Base-by-base conservation (phyloP, 2,888 invertebrate species). In the Sturmia bella region DNA sequence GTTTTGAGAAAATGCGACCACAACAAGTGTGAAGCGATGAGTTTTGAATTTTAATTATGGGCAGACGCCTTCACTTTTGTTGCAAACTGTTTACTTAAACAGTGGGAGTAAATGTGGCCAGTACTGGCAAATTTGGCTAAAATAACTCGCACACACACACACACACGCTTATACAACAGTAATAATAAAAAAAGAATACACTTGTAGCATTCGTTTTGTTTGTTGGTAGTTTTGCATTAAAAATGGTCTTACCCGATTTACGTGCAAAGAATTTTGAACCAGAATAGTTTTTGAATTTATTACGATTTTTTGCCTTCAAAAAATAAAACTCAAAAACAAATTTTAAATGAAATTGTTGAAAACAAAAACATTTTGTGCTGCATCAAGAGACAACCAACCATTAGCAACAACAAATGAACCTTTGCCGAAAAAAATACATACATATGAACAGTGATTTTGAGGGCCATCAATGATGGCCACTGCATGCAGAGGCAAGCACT, bases 201-300 rank as follows among this genome's bases (percentile, higher is more conserved):
- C 7, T 32, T 32, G 32, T 66, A 43, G 32, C 13, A 15, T 19
- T 19, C 11, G 48, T 6, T 27, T 27, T 37, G 21, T 9, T 32
- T 32, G 52, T 52, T 57, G 27, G 27, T 52, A 52, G 70, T 48
- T 68, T 24, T n/a, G 64, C 37, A 77, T 52, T 37, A 61, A 57
- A 76, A 57, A 76, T 70, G 79, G 83, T 85, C 85, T 87, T 88
- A 87, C 86, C 86, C 86, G 86, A 87, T 86, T 86, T 87, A 88
- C 88, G 88, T 88, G 88, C 83, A 54, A 37, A 82, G 87, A 84
- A 85, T 87, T 75, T 69, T 41, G 72, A 79, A 85, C 57, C 59
- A 84, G 61, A 76, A 73, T 84, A 48, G 32, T 45, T 21, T 45
- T 45, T 52, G 7, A 21, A n/a, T 80, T 70, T 45, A 9, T 59